Percentiles rank a stretch among this genome's conserved stretches.
phyloP scores from a whole-genome alignment of 2,888 invertebrate genomes.

The Selenia dentaria region DNA sequence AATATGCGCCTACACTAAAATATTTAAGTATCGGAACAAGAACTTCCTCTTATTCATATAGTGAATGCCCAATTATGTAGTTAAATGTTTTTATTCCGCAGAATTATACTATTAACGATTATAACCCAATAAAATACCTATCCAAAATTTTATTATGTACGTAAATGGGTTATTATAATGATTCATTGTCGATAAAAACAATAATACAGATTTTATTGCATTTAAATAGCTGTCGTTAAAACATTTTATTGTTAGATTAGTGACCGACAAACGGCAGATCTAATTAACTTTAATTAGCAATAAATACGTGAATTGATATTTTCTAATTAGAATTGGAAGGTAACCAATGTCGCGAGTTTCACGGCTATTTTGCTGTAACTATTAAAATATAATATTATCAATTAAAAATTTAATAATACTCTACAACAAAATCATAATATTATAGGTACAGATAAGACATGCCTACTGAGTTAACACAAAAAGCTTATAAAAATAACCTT shows the following conservation, averaged over 20 bases:
- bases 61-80: conserved; percentile 22
- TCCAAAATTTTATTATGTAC: conserved; percentile 33
- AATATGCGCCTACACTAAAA: no score
- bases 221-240: conserved; percentile 46
- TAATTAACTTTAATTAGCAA: conserved; percentile 38
- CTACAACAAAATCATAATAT: no score
- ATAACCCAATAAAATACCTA: conserved; percentile 33
- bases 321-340: no score
- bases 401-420: no score
- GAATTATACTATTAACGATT: conserved; percentile 32
- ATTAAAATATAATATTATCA: no score
- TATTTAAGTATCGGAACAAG: no score
- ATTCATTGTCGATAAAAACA: conserved; percentile 52
- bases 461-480: neutral
- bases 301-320: conserved; percentile 37
- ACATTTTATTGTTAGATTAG: conserved; percentile 46
- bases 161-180: conserved; percentile 39
- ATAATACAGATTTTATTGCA: conserved; percentile 55
- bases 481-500: conserved; percentile 7
- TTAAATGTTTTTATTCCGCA: conserved; percentile 20
- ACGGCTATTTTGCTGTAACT: no score
- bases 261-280: conserved; percentile 33
- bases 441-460: no score
- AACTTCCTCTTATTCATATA: neutral
- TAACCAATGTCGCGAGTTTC: no score